Percentiles rank a stretch among this genome's conserved stretches.
Evolutionary conservation across 2,888 invertebrate genomes (phyloP).

Genomic region (Erebia ligea): DNA sequence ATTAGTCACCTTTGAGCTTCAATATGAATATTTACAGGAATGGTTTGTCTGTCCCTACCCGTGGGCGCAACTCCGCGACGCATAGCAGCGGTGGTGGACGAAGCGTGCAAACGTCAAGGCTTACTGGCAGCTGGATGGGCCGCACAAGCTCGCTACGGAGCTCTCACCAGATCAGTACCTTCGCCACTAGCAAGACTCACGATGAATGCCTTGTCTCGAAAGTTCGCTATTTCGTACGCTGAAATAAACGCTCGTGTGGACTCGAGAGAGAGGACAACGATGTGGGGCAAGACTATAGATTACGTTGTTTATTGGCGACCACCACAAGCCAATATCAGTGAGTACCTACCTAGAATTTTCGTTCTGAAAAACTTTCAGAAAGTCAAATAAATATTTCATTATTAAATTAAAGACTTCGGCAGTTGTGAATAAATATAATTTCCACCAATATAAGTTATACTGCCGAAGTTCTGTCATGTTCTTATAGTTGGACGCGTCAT

Average conservation of each 20-base stretch:
- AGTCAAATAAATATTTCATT: too few species aligned
- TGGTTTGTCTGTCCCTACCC: conserved; percentile 86
- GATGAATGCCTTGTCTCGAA: conserved; percentile 85
- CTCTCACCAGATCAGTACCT: conserved; percentile 85
- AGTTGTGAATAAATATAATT: too few species aligned
- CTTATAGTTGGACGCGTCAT: too few species aligned
- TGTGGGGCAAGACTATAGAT: conserved; percentile 86
- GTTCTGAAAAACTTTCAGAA: too few species aligned
- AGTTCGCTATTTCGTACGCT: conserved; percentile 86
- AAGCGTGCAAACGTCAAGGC: conserved; percentile 73
- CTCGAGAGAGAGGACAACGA: conserved; percentile 73
- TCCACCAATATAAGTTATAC: too few species aligned
- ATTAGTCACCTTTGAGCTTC: neutral
- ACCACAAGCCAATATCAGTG: conserved; percentile 90
- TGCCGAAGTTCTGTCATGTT: too few species aligned
- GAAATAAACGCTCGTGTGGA: conserved; percentile 76
- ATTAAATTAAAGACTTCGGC: too few species aligned
- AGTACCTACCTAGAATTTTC: conserved; percentile 53
- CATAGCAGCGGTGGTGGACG: conserved; percentile 60
- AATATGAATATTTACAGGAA: conserved; percentile 67
- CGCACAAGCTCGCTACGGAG: conserved; percentile 75
- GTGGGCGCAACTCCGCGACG: conserved; percentile 74
- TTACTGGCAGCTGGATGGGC: conserved; percentile 80
- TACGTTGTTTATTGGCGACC: conserved; percentile 88
- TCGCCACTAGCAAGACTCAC: conserved; percentile 76